Base-by-base conservation (phyloP, 2,113 vertebrate genomes). In the Chloropsis hardwickii region DNA sequence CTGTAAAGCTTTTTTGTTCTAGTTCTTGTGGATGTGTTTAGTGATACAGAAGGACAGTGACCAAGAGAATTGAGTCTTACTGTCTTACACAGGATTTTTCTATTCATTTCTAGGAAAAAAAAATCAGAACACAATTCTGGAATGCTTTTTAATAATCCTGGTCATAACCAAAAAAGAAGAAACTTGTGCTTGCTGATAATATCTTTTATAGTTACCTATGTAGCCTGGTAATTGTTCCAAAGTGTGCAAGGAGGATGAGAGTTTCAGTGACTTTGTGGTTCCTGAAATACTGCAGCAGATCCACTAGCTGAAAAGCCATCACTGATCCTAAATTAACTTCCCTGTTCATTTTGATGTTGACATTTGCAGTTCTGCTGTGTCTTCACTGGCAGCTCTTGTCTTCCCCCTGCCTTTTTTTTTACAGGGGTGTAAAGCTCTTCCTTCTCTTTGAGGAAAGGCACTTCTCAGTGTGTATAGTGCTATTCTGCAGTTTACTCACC, bases 351-450 rank as follows among this genome's bases (percentile, higher is more conserved):
- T 86, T 91, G 69, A 45, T 64, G 65, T 86, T 87, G 83, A 47
- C 10, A 4, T 69, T 66, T 90, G 28, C 33, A 69, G 65, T 93
- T 91, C 82, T 79, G 56, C 45, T 58, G 1, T 71, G 51, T 66
- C 74, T 90, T 90, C 62, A 6, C 19, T 76, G 51, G n/a, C 47
- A 87, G 56, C 72, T 91, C 91, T 86, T 91, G 42, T 95, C 91
- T 90, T 95, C 37, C 69, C 77, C 51, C 69, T 88, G 72, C 47
- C n/a, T 50, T 79, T 86, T 92, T 92, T 90, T 93, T 92, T 67
- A 40, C 57, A 89, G 77, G 65, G 72, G 24, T 60, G 25, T 86
- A 72, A 89, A 89, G 23, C 44, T 91, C 53, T 71, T 86, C 50
- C 62, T 90, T 4, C 57, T 91, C 58, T 81, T 65, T 28, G 29